Percentiles rank a stretch among this genome's conserved stretches.
Conservation (phyloP, 2,797 vertebrate species). For the Alca torda region DNA sequence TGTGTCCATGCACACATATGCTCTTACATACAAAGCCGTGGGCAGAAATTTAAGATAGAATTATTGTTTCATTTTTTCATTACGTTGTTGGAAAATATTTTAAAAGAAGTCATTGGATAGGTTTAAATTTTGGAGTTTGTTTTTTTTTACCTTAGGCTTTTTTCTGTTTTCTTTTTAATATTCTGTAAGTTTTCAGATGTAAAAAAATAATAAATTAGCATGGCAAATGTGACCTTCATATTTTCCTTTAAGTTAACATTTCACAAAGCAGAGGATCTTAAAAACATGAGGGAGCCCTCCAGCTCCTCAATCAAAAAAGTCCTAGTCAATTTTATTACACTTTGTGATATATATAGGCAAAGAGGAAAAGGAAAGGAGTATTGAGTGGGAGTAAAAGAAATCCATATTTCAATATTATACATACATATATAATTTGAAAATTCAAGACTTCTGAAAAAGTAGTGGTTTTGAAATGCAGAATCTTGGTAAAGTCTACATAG, state of each 20-base stretch:
- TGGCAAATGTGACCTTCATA: background rate
- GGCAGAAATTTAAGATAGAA: background rate
- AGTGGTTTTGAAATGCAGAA: background rate
- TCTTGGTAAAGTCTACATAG: background rate
- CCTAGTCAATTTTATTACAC: background rate
- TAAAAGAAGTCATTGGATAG: background rate
- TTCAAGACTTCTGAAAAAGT: background rate
- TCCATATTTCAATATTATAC: background rate
- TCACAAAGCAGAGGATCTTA: background rate
- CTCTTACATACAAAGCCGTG: background rate
- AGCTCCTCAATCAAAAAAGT: background rate
- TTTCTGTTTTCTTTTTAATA: background rate
- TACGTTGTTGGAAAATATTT: background rate
- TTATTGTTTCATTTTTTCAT: background rate
- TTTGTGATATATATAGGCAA: background rate
- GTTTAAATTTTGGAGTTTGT: background rate
- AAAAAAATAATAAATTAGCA: background rate
- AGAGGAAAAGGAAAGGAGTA: background rate
- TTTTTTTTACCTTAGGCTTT: background rate
- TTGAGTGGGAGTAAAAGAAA: background rate
- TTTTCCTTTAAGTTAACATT: background rate
- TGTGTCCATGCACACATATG: background rate
- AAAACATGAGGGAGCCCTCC: background rate
- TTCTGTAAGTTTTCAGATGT: background rate
- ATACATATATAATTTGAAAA: background rate